phyloP scores from a whole-genome alignment of 2,113 vertebrate genomes.

The Carassius carassius region DNA sequence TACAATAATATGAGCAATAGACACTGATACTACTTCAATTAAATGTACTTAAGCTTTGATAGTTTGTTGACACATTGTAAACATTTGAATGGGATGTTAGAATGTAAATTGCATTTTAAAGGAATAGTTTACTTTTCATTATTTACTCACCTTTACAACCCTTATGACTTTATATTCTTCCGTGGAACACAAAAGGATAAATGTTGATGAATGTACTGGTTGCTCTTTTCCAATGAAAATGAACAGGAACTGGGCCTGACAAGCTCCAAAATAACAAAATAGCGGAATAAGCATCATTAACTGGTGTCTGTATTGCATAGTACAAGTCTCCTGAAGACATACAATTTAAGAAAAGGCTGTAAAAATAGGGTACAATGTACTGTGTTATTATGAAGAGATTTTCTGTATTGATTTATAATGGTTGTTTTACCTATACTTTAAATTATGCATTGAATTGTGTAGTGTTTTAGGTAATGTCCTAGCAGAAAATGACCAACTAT shows the following conservation, averaged over 20 bases:
- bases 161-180: neutral
- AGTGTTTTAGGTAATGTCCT: neutral
- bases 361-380: neutral
- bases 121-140: conserved; percentile 14
- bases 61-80: neutral
- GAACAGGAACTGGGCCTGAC: neutral
- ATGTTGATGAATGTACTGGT: neutral
- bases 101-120: neutral
- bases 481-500: neutral
- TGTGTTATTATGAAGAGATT: neutral
- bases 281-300: neutral
- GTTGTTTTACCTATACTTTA: neutral
- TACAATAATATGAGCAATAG: neutral
- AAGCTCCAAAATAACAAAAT: neutral
- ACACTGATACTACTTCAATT: neutral
- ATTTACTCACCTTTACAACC: neutral
- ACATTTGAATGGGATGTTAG: conserved; percentile 11
- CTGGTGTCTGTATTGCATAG: neutral
- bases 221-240: neutral
- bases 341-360: neutral
- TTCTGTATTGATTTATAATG: neutral
- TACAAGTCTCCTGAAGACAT: neutral
- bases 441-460: neutral
- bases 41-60: neutral
- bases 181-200: neutral